Conservation (phyloP, 2,113 vertebrate species). For the Malurus cyaneus region DNA sequence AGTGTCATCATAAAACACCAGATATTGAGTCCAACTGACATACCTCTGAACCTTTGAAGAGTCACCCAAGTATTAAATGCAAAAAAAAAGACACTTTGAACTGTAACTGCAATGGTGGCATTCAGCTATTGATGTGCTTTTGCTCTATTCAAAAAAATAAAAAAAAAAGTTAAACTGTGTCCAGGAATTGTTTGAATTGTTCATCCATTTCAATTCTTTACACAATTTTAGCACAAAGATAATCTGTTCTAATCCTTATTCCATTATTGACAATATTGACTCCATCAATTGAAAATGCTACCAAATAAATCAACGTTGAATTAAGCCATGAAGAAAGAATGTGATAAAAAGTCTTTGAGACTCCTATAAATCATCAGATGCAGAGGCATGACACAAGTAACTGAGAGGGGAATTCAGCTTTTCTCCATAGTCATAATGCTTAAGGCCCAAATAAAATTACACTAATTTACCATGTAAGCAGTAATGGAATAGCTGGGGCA, state of each 20-base stretch:
- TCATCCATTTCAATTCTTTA: constrained; percentile 30
- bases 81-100: not conserved
- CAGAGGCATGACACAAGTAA: constrained; percentile 36
- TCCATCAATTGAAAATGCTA: constrained; percentile 48
- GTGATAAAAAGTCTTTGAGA: constrained; percentile 63
- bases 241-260: constrained; percentile 73
- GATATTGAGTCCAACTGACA: not conserved
- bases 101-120: not conserved
- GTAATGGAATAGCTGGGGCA: constrained; percentile 2
- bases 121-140: not conserved
- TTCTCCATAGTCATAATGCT: constrained; percentile 30
- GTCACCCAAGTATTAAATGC: not conserved
- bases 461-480: constrained; percentile 53
- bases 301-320: constrained; percentile 71
- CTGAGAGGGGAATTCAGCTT: constrained; percentile 47
- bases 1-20: not conserved
- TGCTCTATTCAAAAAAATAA: not conserved
- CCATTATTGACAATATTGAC: constrained; percentile 69
- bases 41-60: not conserved
- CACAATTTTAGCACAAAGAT: constrained; percentile 60
- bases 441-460: constrained; percentile 48
- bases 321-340: constrained; percentile 69
- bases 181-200: not conserved
- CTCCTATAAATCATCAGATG: constrained; percentile 62
- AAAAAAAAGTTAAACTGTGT: not conserved